Evolutionary conservation across 2,797 vertebrate species (phyloP), one percentile per base, ranked within the genome.

Genomic region (Brachyrhaphis roseni): DNA sequence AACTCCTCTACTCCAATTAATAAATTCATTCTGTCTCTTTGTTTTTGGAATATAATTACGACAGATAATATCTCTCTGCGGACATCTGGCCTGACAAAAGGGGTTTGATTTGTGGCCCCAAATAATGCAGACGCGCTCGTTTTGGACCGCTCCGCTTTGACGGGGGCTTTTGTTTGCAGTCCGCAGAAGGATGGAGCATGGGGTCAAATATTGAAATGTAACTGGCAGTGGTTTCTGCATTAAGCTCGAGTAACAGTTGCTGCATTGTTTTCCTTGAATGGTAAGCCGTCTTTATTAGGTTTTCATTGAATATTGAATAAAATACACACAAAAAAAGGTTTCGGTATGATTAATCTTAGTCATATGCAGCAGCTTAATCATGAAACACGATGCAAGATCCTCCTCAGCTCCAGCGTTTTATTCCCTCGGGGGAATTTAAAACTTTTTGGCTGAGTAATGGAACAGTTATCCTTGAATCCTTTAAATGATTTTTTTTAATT

Each of bases 101-200:
- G 43, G 55, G 41, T 75, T 62, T 62, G 53, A 75, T 75, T 75
- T 62, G n/a, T 23, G 15, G 10, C 55, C 55, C 53, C 26, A 59
- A 75, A 75, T 45, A 11, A 75, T 12, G 55, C 53, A 62, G 45
- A 46, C 26, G 31, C 8, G 6, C 18, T 49, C 49, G 53, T 18
- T 8, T 34, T 34, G 46, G 41, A 8, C n/a, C 26, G 23, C 11
- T 71, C 5, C 20, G n/a, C 43, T 47, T 72, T 4, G 71, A 49
- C 6, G 23, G 72, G 10, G 46, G 13, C 46, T 23, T 51, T 51
- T 51, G 46, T 73, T 73, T 51, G 8, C 46, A 13, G 28, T 12
- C 46, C 8, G 3, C 18, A 51, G 18, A 73, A 23, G 18, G 31
- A 41, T 2, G 23, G 64, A 5, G 10, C 1, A 23, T 8, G 13